Conservation (phyloP, 2,888 invertebrate genomes). For the Tetramorium bicarinatum region DNA sequence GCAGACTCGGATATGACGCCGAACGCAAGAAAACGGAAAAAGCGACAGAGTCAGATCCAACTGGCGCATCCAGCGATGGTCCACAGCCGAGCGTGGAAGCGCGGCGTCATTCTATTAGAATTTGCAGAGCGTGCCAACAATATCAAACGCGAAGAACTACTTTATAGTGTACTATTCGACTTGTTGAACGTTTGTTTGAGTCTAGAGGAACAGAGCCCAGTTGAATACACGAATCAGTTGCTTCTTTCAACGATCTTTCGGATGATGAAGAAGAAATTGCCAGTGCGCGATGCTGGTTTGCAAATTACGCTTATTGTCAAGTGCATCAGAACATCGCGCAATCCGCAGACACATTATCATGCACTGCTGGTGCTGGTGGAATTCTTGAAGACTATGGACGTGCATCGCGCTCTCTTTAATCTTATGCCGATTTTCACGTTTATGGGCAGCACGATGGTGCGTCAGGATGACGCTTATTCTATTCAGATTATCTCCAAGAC, state of each 20-base stretch:
- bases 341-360: slow-evolving; percentile 98
- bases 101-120: slow-evolving; percentile 93
- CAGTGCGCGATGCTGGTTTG: slow-evolving; percentile 86
- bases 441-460: slow-evolving; percentile 96
- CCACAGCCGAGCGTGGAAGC: slow-evolving; percentile 91
- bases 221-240: slow-evolving; percentile 96
- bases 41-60: slow-evolving; percentile 41
- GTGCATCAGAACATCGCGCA: slow-evolving; percentile 95
- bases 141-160: slow-evolving; percentile 89
- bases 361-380: slow-evolving; percentile 94
- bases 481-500: slow-evolving; percentile 97
- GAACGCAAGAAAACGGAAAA: slow-evolving; percentile 33
- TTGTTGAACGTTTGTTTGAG: slow-evolving; percentile 92
- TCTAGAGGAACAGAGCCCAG: slow-evolving; percentile 93
- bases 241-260: slow-evolving; percentile 92
- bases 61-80: slow-evolving; percentile 87
- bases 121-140: slow-evolving; percentile 95
- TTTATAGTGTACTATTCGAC: slow-evolving; percentile 93
- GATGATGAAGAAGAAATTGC: slow-evolving; percentile 73
- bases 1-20: not conserved
- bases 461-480: slow-evolving; percentile 98
- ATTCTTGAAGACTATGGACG: slow-evolving; percentile 81
- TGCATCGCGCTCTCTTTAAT: slow-evolving; percentile 90
- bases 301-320: slow-evolving; percentile 94
- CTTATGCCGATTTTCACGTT: slow-evolving; percentile 99